phyloP scores from a whole-genome alignment of 2,797 vertebrate species.

The Peromyscus attwateri region DNA sequence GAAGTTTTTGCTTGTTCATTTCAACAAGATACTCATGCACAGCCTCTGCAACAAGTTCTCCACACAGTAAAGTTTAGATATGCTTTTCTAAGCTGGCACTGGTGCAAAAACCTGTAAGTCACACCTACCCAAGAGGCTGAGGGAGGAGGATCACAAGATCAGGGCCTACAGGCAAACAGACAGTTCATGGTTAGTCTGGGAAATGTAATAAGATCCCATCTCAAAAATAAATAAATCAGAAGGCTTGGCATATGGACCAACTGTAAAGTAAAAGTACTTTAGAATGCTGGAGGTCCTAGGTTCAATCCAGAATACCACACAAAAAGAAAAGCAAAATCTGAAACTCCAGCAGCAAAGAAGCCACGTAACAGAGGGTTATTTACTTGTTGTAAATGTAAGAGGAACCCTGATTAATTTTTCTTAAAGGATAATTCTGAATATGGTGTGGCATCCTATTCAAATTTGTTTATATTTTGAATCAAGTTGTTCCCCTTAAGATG shows the following conservation, averaged over 20 bases:
- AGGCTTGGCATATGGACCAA: neutral
- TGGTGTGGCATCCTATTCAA: neutral
- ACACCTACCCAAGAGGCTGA: neutral
- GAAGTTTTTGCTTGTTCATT: neutral
- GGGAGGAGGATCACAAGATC: neutral
- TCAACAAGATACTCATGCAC: neutral
- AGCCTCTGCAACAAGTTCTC: neutral
- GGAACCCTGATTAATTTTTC: neutral
- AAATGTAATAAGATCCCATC: neutral
- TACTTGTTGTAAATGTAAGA: neutral
- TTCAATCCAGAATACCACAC: neutral
- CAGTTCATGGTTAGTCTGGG: neutral
- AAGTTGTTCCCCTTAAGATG: conserved; percentile 24
- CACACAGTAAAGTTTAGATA: neutral
- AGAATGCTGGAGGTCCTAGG: neutral
- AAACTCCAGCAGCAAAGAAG: neutral
- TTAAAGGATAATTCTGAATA: neutral
- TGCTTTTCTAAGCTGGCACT: neutral
- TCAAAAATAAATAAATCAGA: neutral
- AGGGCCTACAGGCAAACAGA: neutral
- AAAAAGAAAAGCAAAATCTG: neutral
- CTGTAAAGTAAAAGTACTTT: neutral
- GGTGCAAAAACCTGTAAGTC: neutral
- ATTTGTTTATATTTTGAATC: neutral
- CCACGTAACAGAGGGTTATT: neutral